These are phyloP conservation scores for Brachionus manjavacas DNA, from an alignment of 1,140 invertebrate species.

Conservation along the genomic window DNA sequence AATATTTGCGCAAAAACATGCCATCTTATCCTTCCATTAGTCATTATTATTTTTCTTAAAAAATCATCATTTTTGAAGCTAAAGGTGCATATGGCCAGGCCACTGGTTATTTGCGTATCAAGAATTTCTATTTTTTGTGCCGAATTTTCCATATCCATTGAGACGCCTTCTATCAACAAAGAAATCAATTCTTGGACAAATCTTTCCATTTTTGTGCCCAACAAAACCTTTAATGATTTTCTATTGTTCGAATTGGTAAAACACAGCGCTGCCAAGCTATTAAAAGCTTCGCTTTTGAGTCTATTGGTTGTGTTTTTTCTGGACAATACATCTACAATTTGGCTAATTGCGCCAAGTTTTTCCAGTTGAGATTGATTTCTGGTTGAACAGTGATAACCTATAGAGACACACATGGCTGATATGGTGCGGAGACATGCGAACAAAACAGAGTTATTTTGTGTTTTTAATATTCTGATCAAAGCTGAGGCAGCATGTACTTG, in stretches of 20 bases:
- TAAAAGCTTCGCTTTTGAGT: constrained; percentile 3
- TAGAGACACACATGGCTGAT: constrained; percentile 8
- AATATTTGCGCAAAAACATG: neutral
- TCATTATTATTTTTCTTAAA: neutral
- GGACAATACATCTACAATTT: neutral
- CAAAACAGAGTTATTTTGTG: neutral
- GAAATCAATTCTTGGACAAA: neutral
- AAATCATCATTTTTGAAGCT: constrained; percentile 11
- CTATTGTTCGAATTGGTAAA: neutral
- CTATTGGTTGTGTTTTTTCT: neutral
- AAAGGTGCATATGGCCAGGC: neutral
- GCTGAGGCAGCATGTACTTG: constrained; percentile 4
- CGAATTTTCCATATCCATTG: neutral
- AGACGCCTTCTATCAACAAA: neutral
- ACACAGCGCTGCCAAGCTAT: neutral
- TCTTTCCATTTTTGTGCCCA: neutral
- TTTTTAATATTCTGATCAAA: neutral
- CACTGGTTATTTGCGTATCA: neutral
- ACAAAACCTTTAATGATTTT: neutral
- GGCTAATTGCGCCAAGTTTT: neutral
- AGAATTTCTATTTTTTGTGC: neutral
- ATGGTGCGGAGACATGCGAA: neutral
- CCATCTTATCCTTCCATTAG: constrained; percentile 6
- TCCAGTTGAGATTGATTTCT: constrained; percentile 14
- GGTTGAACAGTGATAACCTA: neutral